Evolutionary conservation across 2,888 invertebrate genomes (phyloP).

Genomic region (Drosophila buzzatii): DNA sequence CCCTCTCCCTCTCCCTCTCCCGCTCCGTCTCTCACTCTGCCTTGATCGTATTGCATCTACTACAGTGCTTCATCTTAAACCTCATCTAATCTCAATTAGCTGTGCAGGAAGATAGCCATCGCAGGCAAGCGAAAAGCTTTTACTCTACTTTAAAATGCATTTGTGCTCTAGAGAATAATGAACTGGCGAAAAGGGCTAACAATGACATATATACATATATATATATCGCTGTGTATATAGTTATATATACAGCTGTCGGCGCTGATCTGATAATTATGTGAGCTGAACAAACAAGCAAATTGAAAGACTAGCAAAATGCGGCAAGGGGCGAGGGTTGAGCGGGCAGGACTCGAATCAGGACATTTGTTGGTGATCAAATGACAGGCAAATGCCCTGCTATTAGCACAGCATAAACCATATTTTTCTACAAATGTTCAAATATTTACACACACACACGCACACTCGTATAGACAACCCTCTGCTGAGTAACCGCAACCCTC

Average conservation of each 20-base stretch:
- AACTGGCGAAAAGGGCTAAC: conserved; percentile 6
- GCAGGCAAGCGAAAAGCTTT: neutral
- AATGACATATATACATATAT: neutral
- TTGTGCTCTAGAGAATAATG: conserved; percentile 1
- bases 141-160: conserved; percentile 4
- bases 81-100: conserved; percentile 4
- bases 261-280: conserved; percentile 35
- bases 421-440: conserved; percentile 84
- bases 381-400: conserved; percentile 64
- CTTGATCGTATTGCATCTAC: neutral
- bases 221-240: neutral
- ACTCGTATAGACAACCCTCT: conserved; percentile 36
- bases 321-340: neutral
- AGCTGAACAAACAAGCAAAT: conserved; percentile 40
- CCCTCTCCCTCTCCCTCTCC: neutral
- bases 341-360: conserved; percentile 21
- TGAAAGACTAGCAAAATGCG: conserved; percentile 21
- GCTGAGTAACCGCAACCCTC: conserved; percentile 52
- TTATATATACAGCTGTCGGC: conserved; percentile 8
- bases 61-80: neutral
- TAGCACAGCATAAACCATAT: conserved; percentile 83
- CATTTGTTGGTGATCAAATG: conserved; percentile 72
- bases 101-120: neutral
- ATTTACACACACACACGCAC: conserved; percentile 56
- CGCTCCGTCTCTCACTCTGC: neutral